Base-by-base conservation (phyloP, 2,113 vertebrate species). In the Formicarius rufipectus region DNA sequence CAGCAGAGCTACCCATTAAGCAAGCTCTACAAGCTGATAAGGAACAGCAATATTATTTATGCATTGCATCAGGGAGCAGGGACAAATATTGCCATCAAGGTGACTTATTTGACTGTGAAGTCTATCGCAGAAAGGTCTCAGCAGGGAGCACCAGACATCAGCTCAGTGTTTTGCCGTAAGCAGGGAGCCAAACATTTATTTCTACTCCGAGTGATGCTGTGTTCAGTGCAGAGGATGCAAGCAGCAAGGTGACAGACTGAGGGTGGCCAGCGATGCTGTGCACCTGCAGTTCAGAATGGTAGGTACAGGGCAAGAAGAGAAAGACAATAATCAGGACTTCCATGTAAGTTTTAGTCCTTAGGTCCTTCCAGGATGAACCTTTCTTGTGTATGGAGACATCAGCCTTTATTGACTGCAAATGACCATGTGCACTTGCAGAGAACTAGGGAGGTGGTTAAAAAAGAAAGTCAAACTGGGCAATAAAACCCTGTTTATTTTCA, bases 1-100 rank as follows among this genome's bases (percentile, higher is more conserved):
- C 84, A 91, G 90, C 94, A 96, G 83, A 93, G 80, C 64, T 97
- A 63, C 90, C 94, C 93, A 75, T 95, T 94, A 94, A 92, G 83
- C 90, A 78, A 92, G 53, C 28, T 0, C 84, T 78, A 87, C 3
- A 18, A 91, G 86, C 92, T 89, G 96, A 97, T 96, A 96, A 96
- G 90, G 63, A 91, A 78, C 84, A 81, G 79, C 83, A 95, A 73
- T 42, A 69, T 84, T 71, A 91, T 93, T 93, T 92, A 92, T 92
- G 83, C 92, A 66, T 66, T 76, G 79, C 87, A 93, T 60, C 85
- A 89, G 83, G 90, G 82, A 94, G 91, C 44, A 16, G 85, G 76
- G 60, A 95, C 83, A 78, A 92, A 90, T 81, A 90, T 21, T 93
- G 95, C 79, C 72, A 92, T 60, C 95, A 90, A 96, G 85, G 95